Evolutionary conservation across 2,888 invertebrate genomes (phyloP).

Genomic region (Venusia cambrica): DNA sequence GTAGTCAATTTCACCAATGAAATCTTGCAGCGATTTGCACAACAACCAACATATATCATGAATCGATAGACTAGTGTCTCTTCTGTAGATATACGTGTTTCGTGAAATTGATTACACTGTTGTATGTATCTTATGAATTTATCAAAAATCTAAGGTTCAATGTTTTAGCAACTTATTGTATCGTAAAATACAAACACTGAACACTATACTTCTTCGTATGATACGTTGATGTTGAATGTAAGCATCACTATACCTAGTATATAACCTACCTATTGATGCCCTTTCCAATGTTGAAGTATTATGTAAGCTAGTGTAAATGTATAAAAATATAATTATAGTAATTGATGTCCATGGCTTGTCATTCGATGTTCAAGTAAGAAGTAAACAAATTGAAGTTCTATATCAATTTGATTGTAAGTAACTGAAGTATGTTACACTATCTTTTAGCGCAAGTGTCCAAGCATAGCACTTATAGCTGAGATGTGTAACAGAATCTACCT

Average conservation of each 20-base stretch:
- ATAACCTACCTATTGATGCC: slow-evolving; percentile 11
- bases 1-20: too few relatives aligned
- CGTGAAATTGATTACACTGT: too few relatives aligned
- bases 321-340: slow-evolving; percentile 22
- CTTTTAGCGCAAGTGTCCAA: background rate
- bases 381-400: slow-evolving; percentile 22
- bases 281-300: slow-evolving; percentile 18
- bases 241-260: slow-evolving; percentile 11
- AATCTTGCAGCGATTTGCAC: too few relatives aligned
- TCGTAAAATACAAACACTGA: slow-evolving; percentile 13
- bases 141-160: too few relatives aligned
- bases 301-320: slow-evolving; percentile 19
- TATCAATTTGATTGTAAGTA: slow-evolving; percentile 22
- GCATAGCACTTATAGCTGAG: too few relatives aligned
- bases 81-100: too few relatives aligned
- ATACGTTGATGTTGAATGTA: slow-evolving; percentile 8
- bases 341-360: too few relatives aligned
- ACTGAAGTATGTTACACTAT: slow-evolving; percentile 17
- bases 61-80: too few relatives aligned
- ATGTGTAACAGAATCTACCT: slow-evolving; percentile 21
- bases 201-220: slow-evolving; percentile 17
- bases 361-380: slow-evolving; percentile 19
- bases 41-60: too few relatives aligned
- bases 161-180: slow-evolving; percentile 6
- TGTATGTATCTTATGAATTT: too few relatives aligned